Percentiles rank a stretch among this genome's conserved stretches.
These are phyloP conservation scores for Diuraphis noxia DNA, from an alignment of 1,140 invertebrate genomes.

Conservation along the genomic window DNA sequence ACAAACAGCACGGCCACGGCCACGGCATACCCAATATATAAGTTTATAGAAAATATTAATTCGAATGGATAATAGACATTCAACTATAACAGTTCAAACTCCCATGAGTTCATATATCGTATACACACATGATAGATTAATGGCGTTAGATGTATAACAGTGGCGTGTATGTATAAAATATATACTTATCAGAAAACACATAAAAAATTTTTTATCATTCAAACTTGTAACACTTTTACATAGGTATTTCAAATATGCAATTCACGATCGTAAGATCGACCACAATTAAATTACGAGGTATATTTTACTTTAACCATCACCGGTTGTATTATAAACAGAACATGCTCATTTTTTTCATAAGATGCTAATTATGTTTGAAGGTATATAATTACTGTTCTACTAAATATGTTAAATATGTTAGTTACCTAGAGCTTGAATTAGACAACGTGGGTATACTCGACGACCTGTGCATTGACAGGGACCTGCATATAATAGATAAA, in stretches of 20 bases:
- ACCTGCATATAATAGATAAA: constrained; percentile 59
- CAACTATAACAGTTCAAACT: not conserved
- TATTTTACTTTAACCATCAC: not conserved
- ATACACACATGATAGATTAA: not conserved
- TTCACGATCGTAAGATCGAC: too few relatives aligned
- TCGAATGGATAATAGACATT: not conserved
- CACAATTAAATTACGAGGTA: not conserved
- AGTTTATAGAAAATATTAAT: not conserved
- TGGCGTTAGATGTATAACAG: not conserved
- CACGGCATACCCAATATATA: not conserved
- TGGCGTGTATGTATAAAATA: not conserved
- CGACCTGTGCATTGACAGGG: constrained; percentile 76
- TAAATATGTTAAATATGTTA: constrained; percentile 42
- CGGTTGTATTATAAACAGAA: not conserved
- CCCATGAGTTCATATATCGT: not conserved
- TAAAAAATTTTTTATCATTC: too few relatives aligned
- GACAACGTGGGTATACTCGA: constrained; percentile 84
- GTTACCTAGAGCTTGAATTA: constrained; percentile 77
- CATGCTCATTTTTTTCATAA: constrained; percentile 18
- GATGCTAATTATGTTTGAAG: not conserved
- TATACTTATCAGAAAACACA: not conserved
- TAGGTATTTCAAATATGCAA: not conserved
- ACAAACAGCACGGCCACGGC: too few relatives aligned
- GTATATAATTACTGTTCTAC: not conserved
- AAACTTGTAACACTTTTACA: not conserved